Evolutionary conservation across 2,797 vertebrate species (phyloP).

Genomic region (Ctenosaura bakeri): DNA sequence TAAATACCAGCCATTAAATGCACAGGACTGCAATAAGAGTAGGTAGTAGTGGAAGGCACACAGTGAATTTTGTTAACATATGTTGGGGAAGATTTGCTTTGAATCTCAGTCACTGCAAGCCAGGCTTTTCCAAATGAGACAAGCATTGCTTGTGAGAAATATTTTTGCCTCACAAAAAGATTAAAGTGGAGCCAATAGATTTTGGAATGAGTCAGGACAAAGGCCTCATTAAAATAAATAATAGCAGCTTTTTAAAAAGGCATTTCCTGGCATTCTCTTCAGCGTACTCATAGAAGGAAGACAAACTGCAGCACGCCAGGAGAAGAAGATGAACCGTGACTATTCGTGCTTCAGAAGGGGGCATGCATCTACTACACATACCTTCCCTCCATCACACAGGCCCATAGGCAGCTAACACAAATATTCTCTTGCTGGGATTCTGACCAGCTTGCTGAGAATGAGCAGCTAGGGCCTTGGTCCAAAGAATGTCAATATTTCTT

Average conservation of each 20-base stretch:
- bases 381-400: background rate
- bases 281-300: slow-evolving; percentile 17
- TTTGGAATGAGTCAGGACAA: background rate
- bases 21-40: too few species aligned
- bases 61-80: background rate
- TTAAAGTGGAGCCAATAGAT: background rate
- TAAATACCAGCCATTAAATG: too few species aligned
- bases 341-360: background rate
- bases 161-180: background rate
- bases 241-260: slow-evolving; percentile 23
- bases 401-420: background rate
- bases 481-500: slow-evolving; percentile 8
- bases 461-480: background rate
- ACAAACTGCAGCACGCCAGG: background rate
- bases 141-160: background rate
- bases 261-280: slow-evolving; percentile 40
- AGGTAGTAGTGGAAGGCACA: background rate
- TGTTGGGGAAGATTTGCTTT: background rate
- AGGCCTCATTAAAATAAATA: background rate
- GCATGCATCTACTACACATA: background rate
- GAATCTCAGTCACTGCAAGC: background rate
- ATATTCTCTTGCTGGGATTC: background rate
- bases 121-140: background rate
- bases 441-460: background rate
- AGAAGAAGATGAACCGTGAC: background rate